Evolutionary conservation across 2,797 vertebrate species (phyloP).

Genomic region (Babyrousa celebensis): DNA sequence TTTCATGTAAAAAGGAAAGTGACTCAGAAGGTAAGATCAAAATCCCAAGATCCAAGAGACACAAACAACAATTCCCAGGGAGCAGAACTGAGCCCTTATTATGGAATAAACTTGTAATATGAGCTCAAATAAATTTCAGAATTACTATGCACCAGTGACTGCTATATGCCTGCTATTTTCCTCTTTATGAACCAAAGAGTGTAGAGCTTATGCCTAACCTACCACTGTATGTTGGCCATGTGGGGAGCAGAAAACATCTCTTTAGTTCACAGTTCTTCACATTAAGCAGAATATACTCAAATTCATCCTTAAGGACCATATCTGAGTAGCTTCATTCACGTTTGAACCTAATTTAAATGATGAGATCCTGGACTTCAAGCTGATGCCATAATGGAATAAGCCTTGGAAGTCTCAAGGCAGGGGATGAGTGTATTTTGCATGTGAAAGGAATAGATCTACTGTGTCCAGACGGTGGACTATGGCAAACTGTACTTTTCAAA

Average conservation of each 20-base stretch:
- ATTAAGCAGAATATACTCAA: neutral
- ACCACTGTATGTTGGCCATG: neutral
- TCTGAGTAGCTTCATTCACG: neutral
- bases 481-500: neutral
- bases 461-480: neutral
- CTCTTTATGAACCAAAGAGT: neutral
- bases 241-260: neutral
- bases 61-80: neutral
- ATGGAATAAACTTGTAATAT: neutral
- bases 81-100: neutral
- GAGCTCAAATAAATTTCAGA: slow-evolving; percentile 5
- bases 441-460: neutral
- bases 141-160: neutral
- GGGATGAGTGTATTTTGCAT: neutral
- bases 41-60: neutral
- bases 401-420: neutral
- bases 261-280: slow-evolving; percentile 24
- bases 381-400: neutral
- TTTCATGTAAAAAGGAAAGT: neutral
- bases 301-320: neutral
- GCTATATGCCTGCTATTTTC: neutral
- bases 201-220: neutral
- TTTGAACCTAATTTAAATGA: slow-evolving; percentile 27
- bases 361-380: neutral
- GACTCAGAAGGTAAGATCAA: slow-evolving; percentile 22